A percentile compares a stretch with the other conserved stretches of the same genome.
These are phyloP conservation scores for Tetrax tetrax DNA, from an alignment of 2,113 vertebrate genomes.

Conservation along the genomic window DNA sequence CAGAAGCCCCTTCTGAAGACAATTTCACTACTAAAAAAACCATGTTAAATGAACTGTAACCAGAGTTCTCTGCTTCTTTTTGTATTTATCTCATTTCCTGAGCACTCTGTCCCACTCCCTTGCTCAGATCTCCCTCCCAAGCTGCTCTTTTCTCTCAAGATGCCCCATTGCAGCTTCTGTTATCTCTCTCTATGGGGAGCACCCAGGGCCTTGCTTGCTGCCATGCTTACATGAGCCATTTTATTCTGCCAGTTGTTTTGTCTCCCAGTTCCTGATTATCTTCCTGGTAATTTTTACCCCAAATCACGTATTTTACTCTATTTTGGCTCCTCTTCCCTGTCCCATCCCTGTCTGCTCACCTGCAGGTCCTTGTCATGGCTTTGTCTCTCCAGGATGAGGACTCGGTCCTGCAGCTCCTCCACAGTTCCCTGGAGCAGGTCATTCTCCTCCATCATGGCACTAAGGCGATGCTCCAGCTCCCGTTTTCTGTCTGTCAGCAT, in stretches of 20 bases:
- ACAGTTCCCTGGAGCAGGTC: conserved; percentile 89
- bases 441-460: conserved; percentile 89
- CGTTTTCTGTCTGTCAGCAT: conserved; percentile 93
- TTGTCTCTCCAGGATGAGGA: conserved; percentile 88
- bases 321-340: not conserved
- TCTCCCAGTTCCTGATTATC: not conserved
- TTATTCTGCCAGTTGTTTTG: not conserved
- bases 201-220: not conserved
- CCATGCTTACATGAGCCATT: not conserved
- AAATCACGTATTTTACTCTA: not conserved
- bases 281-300: not conserved
- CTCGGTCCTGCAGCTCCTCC: conserved; percentile 89
- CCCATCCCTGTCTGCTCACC: conserved; percentile 70
- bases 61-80: not conserved
- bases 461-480: conserved; percentile 90
- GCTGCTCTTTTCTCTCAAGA: not conserved
- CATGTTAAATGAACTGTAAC: not conserved
- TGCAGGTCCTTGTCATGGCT: conserved; percentile 92
- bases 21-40: not conserved
- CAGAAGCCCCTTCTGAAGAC: not conserved
- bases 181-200: not conserved
- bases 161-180: not conserved
- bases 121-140: not conserved
- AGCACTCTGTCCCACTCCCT: not conserved
- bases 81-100: not conserved